These are phyloP conservation scores for Cheilosia urbana DNA, from an alignment of 2,888 invertebrate genomes.

Conservation along the genomic window DNA sequence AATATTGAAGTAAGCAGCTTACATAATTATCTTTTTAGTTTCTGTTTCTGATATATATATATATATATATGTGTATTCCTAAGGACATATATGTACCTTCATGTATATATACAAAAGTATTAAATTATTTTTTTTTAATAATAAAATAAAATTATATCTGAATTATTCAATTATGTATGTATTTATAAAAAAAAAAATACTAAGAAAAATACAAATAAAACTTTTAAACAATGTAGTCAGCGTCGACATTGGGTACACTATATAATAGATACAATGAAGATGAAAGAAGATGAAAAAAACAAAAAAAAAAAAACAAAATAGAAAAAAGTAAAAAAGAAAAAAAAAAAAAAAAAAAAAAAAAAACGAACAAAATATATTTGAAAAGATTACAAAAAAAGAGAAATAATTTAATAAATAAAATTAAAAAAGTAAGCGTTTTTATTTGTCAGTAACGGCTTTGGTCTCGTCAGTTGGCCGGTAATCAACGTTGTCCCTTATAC, in stretches of 20 bases:
- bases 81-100: constrained; percentile 54
- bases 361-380: constrained; percentile 66
- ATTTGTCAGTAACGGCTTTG: background rate
- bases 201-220: constrained; percentile 54
- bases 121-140: constrained; percentile 78
- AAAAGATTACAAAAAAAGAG: constrained; percentile 66
- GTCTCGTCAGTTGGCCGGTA: background rate
- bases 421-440: constrained; percentile 16
- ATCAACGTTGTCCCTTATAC: too few species aligned
- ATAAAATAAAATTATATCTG: constrained; percentile 78
- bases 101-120: constrained; percentile 75
- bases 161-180: constrained; percentile 77
- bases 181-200: constrained; percentile 63
- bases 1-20: constrained; percentile 51
- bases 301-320: constrained; percentile 9
- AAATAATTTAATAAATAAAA: constrained; percentile 72
- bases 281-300: constrained; percentile 57
- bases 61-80: constrained; percentile 60
- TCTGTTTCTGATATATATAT: constrained; percentile 56
- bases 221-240: constrained; percentile 67
- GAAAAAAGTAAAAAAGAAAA: constrained; percentile 36
- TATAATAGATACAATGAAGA: constrained; percentile 62
- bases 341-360: constrained; percentile 58
- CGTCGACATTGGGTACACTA: constrained; percentile 72
- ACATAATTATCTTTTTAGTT: constrained; percentile 33